Percentiles rank a stretch among this genome's conserved stretches.
phyloP scores from a whole-genome alignment of 2,888 invertebrate genomes.

The Patella caerulea region DNA sequence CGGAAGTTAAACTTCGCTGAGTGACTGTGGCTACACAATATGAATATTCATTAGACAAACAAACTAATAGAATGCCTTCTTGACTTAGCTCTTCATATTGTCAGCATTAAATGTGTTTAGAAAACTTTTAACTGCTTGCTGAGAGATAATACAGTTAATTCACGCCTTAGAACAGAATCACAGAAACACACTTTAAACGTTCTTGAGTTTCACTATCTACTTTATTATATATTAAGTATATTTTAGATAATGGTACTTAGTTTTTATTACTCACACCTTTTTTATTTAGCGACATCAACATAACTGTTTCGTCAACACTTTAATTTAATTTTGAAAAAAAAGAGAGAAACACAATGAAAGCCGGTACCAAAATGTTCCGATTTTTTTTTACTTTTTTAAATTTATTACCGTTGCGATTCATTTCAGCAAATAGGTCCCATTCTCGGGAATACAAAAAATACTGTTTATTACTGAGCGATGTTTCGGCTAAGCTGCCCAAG shows the following conservation, averaged over 20 bases:
- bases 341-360: no score
- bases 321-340: no score
- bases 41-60: constrained; percentile 5
- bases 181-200: background rate
- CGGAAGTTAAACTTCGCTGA: no score
- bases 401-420: no score
- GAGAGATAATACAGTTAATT: constrained; percentile 5
- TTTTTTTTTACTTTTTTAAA: no score
- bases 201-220: background rate
- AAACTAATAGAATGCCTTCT: constrained; percentile 4
- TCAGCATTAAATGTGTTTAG: constrained; percentile 1
- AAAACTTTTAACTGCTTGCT: no score
- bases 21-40: background rate
- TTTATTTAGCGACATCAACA: background rate
- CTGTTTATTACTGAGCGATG: no score
- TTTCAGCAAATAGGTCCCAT: no score
- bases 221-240: constrained; percentile 12
- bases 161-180: constrained; percentile 8
- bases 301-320: no score
- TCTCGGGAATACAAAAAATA: no score
- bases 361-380: no score
- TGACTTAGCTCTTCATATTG: background rate
- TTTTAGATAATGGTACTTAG: constrained; percentile 10
- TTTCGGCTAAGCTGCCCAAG: no score
- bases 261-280: constrained; percentile 1